Evolutionary conservation across 2,888 invertebrate genomes (phyloP), one percentile per base, ranked within the genome.

Genomic region (Branchipolynoe longqiensis): DNA sequence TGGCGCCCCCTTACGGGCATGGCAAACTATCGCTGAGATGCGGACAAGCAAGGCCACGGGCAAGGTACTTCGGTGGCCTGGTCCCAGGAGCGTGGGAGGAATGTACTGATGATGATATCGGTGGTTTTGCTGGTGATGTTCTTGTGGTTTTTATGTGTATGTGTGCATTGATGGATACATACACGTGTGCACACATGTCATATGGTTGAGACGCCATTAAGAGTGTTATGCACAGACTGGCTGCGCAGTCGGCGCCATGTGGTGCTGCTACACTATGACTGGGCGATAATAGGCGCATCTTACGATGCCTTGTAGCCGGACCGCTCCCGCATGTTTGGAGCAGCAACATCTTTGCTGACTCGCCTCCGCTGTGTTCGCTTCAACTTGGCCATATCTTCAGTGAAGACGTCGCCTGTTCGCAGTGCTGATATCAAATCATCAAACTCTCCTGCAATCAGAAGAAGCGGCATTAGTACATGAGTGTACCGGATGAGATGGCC

Each of bases 371-470:
- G 95, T 73, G 96, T 96, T 85, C 97, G 94, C 90, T 97, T 96
- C 92, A 98, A 97, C 94, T 98, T 98, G 84, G 98, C 98, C 91
- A 98, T 97, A 92, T 98, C 98, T 92, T 98, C 98, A 0, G 98
- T 98, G 92, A 98, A 98, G 0, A 98, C 98, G 91, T 98, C 98
- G 0, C 98, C 98, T 0, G 98, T 98, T 86, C 98, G 94, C 83
- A 98, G 94, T 0, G 98, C 98, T 0, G 98, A 98, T 92, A 98
- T 98, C 90, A 98, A 95, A 94, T 98, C 98, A 92, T 98, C 98
- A 94, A 98, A 98, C 94, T 98, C 98, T 12, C 98, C 98, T 89
- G 86, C 59, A 86, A 86, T n/a, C n/a, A 4, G 36, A 73, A 73
- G 22, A 36, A n/a, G n/a, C n/a, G n/a, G n/a, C n/a, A n/a, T 28